Percentiles rank a stretch among this genome's conserved stretches.
phyloP scores from a whole-genome alignment of 2,888 invertebrate genomes.

The Pecten maximus region DNA sequence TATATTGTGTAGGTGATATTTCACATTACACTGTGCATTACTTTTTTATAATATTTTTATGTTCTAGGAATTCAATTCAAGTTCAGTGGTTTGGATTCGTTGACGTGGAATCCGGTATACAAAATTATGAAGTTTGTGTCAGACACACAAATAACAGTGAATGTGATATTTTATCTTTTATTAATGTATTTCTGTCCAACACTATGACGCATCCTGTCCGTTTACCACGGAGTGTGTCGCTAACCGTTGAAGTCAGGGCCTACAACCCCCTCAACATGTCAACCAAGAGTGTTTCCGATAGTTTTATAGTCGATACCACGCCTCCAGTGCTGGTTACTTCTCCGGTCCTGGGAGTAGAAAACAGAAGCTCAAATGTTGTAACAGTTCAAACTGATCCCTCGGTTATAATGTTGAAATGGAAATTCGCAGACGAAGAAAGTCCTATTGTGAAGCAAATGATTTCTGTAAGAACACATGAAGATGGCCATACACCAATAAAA shows the following conservation, averaged over 20 bases:
- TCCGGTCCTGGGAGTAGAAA: not conserved
- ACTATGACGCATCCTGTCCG: conserved; percentile 41
- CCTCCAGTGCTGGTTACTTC: not conserved
- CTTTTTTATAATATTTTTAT: too few species aligned
- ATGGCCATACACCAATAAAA: conserved; percentile 37
- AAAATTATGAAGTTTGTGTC: conserved; percentile 40
- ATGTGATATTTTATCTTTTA: conserved; percentile 38
- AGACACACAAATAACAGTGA: conserved; percentile 46
- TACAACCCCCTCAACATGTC: conserved; percentile 60
- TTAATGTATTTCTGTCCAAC: conserved; percentile 36
- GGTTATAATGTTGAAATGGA: conserved; percentile 13
- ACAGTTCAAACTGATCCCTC: conserved; percentile 34
- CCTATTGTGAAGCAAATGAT: conserved; percentile 18
- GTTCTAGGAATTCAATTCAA: conserved; percentile 42
- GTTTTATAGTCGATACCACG: conserved; percentile 43
- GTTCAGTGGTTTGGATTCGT: conserved; percentile 26
- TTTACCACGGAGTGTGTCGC: conserved; percentile 11
- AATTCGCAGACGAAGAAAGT: conserved; percentile 41
- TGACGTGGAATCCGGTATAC: not conserved
- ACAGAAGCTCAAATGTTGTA: not conserved
- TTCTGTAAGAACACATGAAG: conserved; percentile 10
- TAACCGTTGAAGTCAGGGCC: conserved; percentile 57
- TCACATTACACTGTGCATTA: too few species aligned
- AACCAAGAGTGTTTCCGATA: conserved; percentile 44
- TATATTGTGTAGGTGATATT: too few species aligned